Percentiles rank a stretch among this genome's conserved stretches.
Evolutionary conservation across 2,797 vertebrate species (phyloP).

Genomic region (Ataeniobius toweri): DNA sequence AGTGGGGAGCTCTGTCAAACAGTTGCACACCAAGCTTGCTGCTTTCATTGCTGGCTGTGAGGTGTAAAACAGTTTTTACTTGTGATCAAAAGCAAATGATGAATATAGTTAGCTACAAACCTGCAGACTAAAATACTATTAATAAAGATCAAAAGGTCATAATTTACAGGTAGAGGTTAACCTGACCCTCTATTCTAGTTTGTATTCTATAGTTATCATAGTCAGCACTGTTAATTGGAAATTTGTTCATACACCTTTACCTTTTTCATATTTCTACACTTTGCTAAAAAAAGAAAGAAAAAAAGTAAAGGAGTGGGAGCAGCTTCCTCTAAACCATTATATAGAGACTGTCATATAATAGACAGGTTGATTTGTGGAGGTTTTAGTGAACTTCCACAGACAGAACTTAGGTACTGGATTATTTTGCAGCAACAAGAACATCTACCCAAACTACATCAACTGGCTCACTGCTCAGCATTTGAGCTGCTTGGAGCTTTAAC

Average conservation of each 20-base stretch:
- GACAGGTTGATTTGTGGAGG: constrained; percentile 12
- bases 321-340: constrained; percentile 28
- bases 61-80: constrained; percentile 64
- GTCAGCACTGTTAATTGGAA: not conserved
- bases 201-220: not conserved
- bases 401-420: not conserved
- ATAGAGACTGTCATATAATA: constrained; percentile 11
- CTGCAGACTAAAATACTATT: not conserved
- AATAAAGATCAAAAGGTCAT: not conserved
- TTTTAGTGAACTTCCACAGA: not conserved
- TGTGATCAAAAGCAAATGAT: constrained; percentile 2
- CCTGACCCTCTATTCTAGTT: not conserved
- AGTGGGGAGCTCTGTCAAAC: constrained; percentile 93
- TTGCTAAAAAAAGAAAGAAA: not conserved
- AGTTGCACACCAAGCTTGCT: constrained; percentile 90
- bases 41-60: constrained; percentile 90
- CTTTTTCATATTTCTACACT: not conserved
- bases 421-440: not conserved
- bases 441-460: constrained; percentile 19
- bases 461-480: constrained; percentile 13
- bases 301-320: constrained; percentile 12
- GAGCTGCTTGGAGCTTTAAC: constrained; percentile 23
- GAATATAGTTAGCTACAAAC: not conserved
- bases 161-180: not conserved
- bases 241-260: not conserved